A percentile compares a stretch with the other conserved stretches of the same genome.
These are phyloP conservation scores for Hemichromis elongatus DNA, from an alignment of 2,113 vertebrate species.

Conservation along the genomic window DNA sequence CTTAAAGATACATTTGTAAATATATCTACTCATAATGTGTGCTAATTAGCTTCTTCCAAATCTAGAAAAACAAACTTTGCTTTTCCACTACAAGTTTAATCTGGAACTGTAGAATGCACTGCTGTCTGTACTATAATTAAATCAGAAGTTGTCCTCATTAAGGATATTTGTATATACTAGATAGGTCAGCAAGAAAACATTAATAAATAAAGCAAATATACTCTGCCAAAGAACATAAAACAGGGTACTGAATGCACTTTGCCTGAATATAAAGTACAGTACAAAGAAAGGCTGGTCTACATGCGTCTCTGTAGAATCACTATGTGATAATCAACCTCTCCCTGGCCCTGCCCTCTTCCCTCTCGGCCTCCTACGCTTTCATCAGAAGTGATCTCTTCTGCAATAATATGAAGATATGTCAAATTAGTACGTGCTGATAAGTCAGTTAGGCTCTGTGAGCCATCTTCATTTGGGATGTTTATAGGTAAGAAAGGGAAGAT, in stretches of 20 bases:
- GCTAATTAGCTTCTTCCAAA: background rate
- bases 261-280: background rate
- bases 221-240: background rate
- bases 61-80: background rate
- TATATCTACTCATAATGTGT: background rate
- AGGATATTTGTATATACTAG: background rate
- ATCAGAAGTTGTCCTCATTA: background rate
- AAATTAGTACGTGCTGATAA: background rate
- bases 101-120: background rate
- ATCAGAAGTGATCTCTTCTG: background rate
- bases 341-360: background rate
- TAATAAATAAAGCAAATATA: background rate
- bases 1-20: fast-evolving
- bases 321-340: background rate
- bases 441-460: background rate
- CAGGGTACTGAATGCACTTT: background rate
- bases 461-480: background rate
- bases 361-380: background rate
- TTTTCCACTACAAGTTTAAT: background rate
- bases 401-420: background rate
- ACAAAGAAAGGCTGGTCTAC: background rate
- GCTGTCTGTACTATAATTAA: background rate
- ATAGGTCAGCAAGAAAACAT: background rate
- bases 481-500: background rate
- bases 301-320: background rate